Base-by-base conservation (phyloP, 92 coral and sea anemone species). In the Pocillopora grandis region DNA sequence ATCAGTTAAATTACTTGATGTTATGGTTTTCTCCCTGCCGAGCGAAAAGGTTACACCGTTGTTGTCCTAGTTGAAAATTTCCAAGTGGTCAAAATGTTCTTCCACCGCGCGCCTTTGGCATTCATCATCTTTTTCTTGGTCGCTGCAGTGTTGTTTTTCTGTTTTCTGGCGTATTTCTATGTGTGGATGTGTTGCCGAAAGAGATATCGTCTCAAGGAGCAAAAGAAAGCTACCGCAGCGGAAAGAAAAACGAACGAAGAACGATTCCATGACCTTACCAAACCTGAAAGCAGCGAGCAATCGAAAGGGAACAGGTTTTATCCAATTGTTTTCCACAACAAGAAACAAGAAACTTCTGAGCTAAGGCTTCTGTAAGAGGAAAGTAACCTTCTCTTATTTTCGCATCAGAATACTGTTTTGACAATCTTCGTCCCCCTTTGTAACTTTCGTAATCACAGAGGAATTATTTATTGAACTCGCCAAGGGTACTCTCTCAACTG, bases 121-220 rank as follows among this genome's bases (percentile, higher is more conserved):
- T 83, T 83, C 58, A 83, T 83, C 9, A 72, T 83, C 3, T 83
- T 83, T 58, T 83, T 83, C 57, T n/a, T 83, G 16, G 86, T 83
- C 2, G 86, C 86, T 1, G 86, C 86, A 0, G 73, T 74, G 35
- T 3, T 83, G 31, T 83, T 83, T 65, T 83, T 83, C 86, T 83
- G 86, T 3, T 83, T 83, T 18, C 80, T 83, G 2, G 78, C 80
- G 8, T 83, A 83, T 83, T 83, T 83, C 31, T 83, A 83, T 21
- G 18, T 83, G 12, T 83, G 86, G 86, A 83, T 83, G 86, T 74
- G 86, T 27, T 83, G 86, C 64, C 86, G 86, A 33, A 83, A 83
- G 65, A 52, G 86, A 73, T 83, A 83, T 19, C 86, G 80, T 2
- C 7, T 62, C 6, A 83, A 83, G 55, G 80, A 83, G 36, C 79